phyloP scores from a whole-genome alignment of 2,888 invertebrate species.

The Drosophila aldrichi region DNA sequence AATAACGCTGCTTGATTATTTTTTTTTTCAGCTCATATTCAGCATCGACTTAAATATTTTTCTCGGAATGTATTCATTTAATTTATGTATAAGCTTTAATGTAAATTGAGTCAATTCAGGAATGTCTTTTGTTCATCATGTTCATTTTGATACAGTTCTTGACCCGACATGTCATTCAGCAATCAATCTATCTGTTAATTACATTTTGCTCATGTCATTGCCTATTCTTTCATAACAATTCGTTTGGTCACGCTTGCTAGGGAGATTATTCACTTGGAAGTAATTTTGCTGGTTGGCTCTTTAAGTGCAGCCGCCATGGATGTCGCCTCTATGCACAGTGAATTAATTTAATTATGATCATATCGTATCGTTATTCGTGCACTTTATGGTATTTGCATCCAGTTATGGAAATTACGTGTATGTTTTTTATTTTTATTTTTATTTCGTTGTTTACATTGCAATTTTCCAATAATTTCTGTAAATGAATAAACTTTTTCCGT shows the following conservation, averaged over 20 bases:
- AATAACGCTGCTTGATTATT: too few species aligned
- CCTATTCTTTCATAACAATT: background rate
- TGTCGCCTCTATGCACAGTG: too few species aligned
- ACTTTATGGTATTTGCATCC: background rate
- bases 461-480: background rate
- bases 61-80: background rate
- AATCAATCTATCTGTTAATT: slow-evolving; percentile 1
- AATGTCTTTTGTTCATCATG: too few species aligned
- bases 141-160: background rate
- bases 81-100: background rate
- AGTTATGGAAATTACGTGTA: background rate
- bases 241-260: background rate
- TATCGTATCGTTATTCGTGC: background rate
- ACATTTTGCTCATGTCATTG: background rate
- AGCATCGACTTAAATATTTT: background rate
- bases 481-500: background rate
- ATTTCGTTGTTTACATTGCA: background rate
- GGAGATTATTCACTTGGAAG: slow-evolving; percentile 8
- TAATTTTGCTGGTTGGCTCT: background rate
- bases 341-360: background rate
- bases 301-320: background rate
- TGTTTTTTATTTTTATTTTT: background rate
- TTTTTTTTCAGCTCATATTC: too few species aligned
- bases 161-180: slow-evolving; percentile 3
- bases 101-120: background rate